Evolutionary conservation across 2,797 vertebrate genomes (phyloP).

Genomic region (Melanotaenia boesemani): DNA sequence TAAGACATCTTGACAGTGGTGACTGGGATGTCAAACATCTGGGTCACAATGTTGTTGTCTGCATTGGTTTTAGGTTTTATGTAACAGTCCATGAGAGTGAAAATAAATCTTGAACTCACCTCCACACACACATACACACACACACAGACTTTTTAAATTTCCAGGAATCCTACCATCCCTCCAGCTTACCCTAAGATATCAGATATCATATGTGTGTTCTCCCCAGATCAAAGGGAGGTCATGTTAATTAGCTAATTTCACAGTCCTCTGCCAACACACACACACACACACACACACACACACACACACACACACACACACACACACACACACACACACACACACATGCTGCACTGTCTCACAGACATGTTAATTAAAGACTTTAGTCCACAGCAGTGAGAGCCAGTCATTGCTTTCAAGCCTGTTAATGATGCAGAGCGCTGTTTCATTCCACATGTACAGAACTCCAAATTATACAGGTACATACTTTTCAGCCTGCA

Average conservation of each 20-base stretch:
- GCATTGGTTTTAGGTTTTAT: slow-evolving; percentile 7
- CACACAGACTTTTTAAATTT: slow-evolving; percentile 13
- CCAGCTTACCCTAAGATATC: slow-evolving; percentile 66
- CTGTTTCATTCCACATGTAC: slow-evolving; percentile 2
- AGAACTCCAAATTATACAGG: background rate
- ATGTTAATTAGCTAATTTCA: slow-evolving; percentile 84
- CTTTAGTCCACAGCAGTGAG: background rate
- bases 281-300: background rate
- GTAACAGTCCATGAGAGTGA: slow-evolving; percentile 6
- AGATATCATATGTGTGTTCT: slow-evolving; percentile 82
- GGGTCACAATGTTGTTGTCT: background rate
- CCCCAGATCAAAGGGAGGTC: slow-evolving; percentile 82
- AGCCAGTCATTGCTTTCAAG: background rate
- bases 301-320: background rate
- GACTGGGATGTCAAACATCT: background rate
- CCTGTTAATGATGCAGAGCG: background rate
- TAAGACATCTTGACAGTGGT: background rate
- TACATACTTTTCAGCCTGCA: background rate
- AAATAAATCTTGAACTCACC: slow-evolving; percentile 20
- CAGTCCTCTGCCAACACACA: slow-evolving; percentile 63
- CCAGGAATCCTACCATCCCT: slow-evolving; percentile 60
- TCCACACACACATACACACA: background rate
- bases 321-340: background rate
- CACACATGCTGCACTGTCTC: background rate
- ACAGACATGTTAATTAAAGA: slow-evolving; percentile 4